phyloP scores from a whole-genome alignment of 2,888 invertebrate species.

The Xestia rhomboidea region DNA sequence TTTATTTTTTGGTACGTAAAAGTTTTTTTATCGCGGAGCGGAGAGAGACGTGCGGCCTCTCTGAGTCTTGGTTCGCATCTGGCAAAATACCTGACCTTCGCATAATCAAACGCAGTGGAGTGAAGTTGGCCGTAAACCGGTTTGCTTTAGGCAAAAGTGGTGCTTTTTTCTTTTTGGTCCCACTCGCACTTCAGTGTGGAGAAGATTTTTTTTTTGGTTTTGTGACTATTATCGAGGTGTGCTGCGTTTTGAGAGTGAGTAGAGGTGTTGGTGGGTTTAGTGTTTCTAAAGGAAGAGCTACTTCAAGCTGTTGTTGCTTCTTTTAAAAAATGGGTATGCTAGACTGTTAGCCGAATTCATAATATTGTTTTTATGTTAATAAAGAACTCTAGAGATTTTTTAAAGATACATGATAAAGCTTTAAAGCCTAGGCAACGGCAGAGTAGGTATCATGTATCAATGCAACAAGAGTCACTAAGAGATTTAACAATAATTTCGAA shows the following conservation, averaged over 20 bases:
- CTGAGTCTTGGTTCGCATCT: slow-evolving; percentile 74
- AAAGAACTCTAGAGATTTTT: too few species aligned
- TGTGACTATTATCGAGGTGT: slow-evolving; percentile 37
- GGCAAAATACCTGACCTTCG: slow-evolving; percentile 84
- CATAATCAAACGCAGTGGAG: slow-evolving; percentile 80
- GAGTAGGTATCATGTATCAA: too few species aligned
- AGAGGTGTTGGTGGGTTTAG: slow-evolving; percentile 21
- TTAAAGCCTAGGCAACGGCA: too few species aligned
- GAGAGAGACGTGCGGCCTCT: slow-evolving; percentile 70
- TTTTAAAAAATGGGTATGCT: not conserved
- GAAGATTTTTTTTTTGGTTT: slow-evolving; percentile 59
- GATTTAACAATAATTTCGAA: too few species aligned
- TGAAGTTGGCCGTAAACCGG: slow-evolving; percentile 86
- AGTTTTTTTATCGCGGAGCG: slow-evolving; percentile 71
- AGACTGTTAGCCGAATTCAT: not conserved
- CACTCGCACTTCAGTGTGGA: slow-evolving; percentile 70
- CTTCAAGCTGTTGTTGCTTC: not conserved
- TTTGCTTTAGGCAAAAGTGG: slow-evolving; percentile 88
- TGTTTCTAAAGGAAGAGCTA: not conserved
- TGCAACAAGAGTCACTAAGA: too few species aligned
- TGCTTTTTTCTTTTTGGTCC: slow-evolving; percentile 76
- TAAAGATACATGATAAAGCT: too few species aligned
- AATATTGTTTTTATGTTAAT: too few species aligned
- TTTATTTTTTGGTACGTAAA: slow-evolving; percentile 73
- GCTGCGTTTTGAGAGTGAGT: slow-evolving; percentile 31